Conservation (phyloP, 1,140 invertebrate species). For the Trialeurodes vaporariorum region DNA sequence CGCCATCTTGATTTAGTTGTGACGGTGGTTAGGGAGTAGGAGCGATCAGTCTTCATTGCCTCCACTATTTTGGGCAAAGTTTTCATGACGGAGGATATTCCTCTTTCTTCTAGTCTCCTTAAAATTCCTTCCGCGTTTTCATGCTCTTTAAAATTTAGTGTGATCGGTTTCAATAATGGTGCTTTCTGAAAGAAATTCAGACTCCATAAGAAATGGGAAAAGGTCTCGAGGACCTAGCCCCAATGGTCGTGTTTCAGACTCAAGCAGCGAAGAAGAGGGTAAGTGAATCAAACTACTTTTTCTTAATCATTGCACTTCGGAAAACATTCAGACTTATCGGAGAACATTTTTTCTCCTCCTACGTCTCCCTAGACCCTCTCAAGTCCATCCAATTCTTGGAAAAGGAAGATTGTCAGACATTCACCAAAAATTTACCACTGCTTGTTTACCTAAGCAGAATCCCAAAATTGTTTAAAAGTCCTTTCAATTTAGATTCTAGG, state of each 20-base stretch:
- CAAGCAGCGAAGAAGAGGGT: constrained; percentile 68
- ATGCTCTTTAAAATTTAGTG: neutral
- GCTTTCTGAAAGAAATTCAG: constrained; percentile 68
- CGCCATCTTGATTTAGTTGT: neutral
- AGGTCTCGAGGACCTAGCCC: constrained; percentile 78
- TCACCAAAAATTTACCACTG: too few species aligned
- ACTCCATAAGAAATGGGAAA: constrained; percentile 67
- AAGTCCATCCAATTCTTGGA: too few species aligned
- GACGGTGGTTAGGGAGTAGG: neutral
- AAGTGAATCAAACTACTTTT: too few species aligned
- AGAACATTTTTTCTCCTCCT: too few species aligned
- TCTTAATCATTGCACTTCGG: too few species aligned
- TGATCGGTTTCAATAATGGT: constrained; percentile 46
- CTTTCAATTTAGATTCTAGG: too few species aligned
- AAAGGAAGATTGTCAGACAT: too few species aligned
- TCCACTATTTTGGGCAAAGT: neutral
- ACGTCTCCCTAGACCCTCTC: too few species aligned
- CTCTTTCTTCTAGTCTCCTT: neutral
- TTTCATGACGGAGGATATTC: neutral
- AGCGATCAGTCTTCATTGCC: neutral
- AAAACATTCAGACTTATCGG: too few species aligned
- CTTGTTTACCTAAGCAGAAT: too few species aligned
- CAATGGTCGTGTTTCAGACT: constrained; percentile 64
- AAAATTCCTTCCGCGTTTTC: neutral
- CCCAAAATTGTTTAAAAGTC: too few species aligned